Percentiles rank a stretch among this genome's conserved stretches.
Evolutionary conservation across 2,888 invertebrate species (phyloP).

Genomic region (Epiperipatus broadwayi): DNA sequence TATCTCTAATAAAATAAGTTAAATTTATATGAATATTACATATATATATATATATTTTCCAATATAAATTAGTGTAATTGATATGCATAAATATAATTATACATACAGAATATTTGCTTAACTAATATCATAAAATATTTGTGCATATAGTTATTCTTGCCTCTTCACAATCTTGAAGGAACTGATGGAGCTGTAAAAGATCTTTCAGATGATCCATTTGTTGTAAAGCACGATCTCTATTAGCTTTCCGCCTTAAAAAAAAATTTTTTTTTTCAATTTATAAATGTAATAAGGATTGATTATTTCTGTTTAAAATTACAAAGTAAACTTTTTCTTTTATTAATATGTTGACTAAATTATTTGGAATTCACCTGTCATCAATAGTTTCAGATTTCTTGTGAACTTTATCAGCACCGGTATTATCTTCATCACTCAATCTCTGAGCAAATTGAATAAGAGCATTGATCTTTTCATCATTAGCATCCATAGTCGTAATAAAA

Average conservation of each 20-base stretch:
- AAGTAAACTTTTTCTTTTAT: background rate
- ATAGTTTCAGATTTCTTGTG: slow-evolving; percentile 88
- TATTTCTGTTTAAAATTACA: background rate
- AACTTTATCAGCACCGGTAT: slow-evolving; percentile 90
- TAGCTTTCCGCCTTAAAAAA: slow-evolving; percentile 44
- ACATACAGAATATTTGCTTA: no score
- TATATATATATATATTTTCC: no score
- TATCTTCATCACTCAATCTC: slow-evolving; percentile 70
- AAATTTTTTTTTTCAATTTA: no score
- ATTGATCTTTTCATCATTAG: slow-evolving; percentile 98
- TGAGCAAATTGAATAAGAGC: slow-evolving; percentile 84
- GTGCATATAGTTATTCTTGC: slow-evolving; percentile 1
- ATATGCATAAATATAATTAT: no score
- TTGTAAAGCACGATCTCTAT: slow-evolving; percentile 72
- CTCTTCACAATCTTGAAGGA: slow-evolving; percentile 40
- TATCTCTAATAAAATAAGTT: no score
- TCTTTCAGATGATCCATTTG: slow-evolving; percentile 83
- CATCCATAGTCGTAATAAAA: slow-evolving; percentile 98
- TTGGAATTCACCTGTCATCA: slow-evolving; percentile 43
- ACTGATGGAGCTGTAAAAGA: slow-evolving; percentile 84
- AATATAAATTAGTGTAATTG: no score
- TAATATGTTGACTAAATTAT: background rate
- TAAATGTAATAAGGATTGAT: background rate
- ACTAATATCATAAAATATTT: no score
- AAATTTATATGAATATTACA: no score